Evolutionary conservation across 2,888 invertebrate genomes (phyloP), one percentile per base, ranked within the genome.

Genomic region (Myopa tessellatipennis): DNA sequence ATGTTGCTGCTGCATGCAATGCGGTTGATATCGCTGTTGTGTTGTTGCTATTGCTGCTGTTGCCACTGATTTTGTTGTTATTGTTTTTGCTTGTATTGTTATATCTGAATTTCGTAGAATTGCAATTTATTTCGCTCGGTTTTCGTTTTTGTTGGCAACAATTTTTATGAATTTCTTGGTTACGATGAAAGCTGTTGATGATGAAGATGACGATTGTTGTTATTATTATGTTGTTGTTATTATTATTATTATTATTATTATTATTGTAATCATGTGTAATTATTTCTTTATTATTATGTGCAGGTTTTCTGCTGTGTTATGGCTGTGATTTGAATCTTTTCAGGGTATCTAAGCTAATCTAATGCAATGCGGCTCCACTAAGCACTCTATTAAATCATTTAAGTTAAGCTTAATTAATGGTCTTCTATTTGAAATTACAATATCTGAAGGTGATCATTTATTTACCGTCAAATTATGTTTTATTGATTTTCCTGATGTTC

Each of bases 41-140:
- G 10, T 4, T 55, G 55, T 45, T 45, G 61, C 26, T 18, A 26
- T 10, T 55, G 10, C 1, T 55, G 5, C 3, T 45, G 61, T 61
- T 18, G 61, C n/a, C n/a, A 26, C 26, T 61, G 61, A n/a, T 26
- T 8, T 61, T 61, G 61, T 61, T 61, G 61, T 26, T 61, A 18
- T 61, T n/a, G 26, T 26, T 8, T 3, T 61, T 61, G 61, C 18
- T 61, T n/a, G 4, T 18, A n/a, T 61, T 26, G 26, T 61, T 45
- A 10, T 10, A 45, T 45, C 34, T 74, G 65, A 52, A 52, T 74
- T 74, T 74, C 74, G 50, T 34, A 65, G 74, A 74, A 74, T 74
- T 74, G 61, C 73, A 73, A 63, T 73, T 74, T 65, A 74, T 65
- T 74, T 74, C 26, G 74, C 74, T 50, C 52, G 65, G 36, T 74